A percentile compares a stretch with the other conserved stretches of the same genome.
These are phyloP conservation scores for Tachina fera DNA, from an alignment of 2,888 invertebrate genomes.

Conservation along the genomic window DNA sequence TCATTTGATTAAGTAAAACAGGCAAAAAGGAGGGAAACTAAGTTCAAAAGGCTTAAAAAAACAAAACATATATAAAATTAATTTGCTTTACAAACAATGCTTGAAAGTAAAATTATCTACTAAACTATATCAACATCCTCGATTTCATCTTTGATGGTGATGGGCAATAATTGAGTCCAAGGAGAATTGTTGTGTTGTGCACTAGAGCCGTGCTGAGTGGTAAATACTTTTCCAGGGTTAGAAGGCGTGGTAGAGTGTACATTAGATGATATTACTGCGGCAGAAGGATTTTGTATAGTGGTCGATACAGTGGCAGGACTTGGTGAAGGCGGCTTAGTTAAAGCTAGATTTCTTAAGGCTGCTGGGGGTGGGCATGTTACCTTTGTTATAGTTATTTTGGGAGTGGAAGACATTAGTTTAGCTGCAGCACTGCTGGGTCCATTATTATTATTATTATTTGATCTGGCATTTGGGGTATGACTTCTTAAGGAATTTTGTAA, in stretches of 20 bases:
- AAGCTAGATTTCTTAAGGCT: constrained; percentile 51
- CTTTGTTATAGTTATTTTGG: constrained; percentile 66
- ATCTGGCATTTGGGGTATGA: neutral
- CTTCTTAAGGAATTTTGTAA: constrained; percentile 60
- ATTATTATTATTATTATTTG: constrained; percentile 21
- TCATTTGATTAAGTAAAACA: constrained; percentile 55
- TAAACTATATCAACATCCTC: constrained; percentile 70
- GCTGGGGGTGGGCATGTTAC: constrained; percentile 66
- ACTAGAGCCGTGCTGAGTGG: neutral
- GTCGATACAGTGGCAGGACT: constrained; percentile 64
- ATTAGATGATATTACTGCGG: constrained; percentile 49
- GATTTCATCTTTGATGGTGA: constrained; percentile 69
- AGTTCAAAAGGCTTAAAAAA: neutral
- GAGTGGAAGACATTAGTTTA: constrained; percentile 62
- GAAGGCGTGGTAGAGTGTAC: constrained; percentile 64
- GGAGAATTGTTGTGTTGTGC: constrained; percentile 29
- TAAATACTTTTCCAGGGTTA: neutral
- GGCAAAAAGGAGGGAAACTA: constrained; percentile 2
- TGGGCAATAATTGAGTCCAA: constrained; percentile 67
- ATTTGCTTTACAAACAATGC: neutral
- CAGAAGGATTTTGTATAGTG: constrained; percentile 57
- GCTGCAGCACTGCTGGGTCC: constrained; percentile 59
- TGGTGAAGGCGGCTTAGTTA: constrained; percentile 61
- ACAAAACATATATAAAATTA: constrained; percentile 6
- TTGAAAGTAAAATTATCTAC: neutral